Conservation (phyloP, 2,797 vertebrate species). For the Spatula versicolor region DNA sequence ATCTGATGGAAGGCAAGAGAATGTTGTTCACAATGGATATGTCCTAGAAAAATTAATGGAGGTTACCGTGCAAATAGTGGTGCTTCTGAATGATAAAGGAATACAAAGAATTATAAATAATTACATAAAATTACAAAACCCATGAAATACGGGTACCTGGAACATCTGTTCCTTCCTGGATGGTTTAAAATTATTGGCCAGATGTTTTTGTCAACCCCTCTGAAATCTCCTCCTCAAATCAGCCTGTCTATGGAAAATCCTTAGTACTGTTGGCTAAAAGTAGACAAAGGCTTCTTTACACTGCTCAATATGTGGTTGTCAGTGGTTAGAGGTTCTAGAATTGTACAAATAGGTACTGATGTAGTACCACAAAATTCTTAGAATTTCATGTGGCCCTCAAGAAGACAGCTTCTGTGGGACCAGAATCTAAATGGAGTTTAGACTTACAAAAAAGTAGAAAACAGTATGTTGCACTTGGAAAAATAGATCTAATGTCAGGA, state of each 20-base stretch:
- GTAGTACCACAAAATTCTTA: not conserved
- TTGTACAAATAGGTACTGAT: not conserved
- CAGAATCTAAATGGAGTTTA: not conserved
- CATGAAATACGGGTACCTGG: not conserved
- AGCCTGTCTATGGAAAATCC: not conserved
- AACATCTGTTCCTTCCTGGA: not conserved
- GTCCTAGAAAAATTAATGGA: not conserved
- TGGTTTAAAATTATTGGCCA: not conserved
- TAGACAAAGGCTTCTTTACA: not conserved
- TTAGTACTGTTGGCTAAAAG: not conserved
- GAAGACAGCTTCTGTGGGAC: not conserved
- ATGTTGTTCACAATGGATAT: not conserved
- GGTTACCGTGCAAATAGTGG: not conserved
- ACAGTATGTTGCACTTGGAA: not conserved
- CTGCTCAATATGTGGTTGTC: not conserved
- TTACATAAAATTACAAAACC: not conserved
- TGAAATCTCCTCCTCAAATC: not conserved
- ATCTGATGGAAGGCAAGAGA: not conserved
- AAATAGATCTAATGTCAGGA: accelerated
- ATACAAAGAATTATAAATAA: not conserved
- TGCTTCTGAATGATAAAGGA: not conserved
- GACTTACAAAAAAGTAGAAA: not conserved
- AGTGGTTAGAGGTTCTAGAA: not conserved
- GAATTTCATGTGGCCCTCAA: not conserved
- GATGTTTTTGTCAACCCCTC: not conserved